Evolutionary conservation across 2,888 invertebrate genomes (phyloP), one percentile per base, ranked within the genome.

Genomic region (Orgyia antiqua): DNA sequence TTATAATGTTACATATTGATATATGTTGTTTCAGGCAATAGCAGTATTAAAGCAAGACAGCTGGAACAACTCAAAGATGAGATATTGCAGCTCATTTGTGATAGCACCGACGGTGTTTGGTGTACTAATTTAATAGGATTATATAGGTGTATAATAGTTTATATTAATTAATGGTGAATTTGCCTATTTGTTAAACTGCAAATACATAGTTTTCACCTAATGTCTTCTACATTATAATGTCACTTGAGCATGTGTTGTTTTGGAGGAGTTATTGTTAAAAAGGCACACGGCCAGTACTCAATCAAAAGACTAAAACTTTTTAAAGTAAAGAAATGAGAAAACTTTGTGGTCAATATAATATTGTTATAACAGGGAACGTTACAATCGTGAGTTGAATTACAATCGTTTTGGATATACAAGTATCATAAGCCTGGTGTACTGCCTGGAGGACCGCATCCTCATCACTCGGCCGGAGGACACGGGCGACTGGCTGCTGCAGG

Each of bases 71-170:
- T 80, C 10, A 64, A 68, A 30, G 11, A 26, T 1, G 72, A 80
- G 36, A 51, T 82, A 9, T 32, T 40, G 13, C 54, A 56, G 9
- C 38, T 88, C 12, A 69, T 88, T 3, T 25, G 31, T 0, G 60
- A 69, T 11, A 60, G 72, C 26, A 68, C 76, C 0, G 65, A 77
- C 0, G 88, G 88, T 2, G 67, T 89, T 7, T 80, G 78, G 77
- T 83, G 82, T 45, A 67, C 74, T 0, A 78, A 87, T 23, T 57
- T 89, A 3, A 65, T 82, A 4, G 48, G 60, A 8, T 36, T 75
- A 2, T 87, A 88, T 56, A 73, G 70, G 88, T 88, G 17, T 17
- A 38, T 29, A 18, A 1, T 8, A 7, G 11, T n/a, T 2, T 18
- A 3, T 13, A n/a, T n/a, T n/a, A n/a, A n/a, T n/a, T n/a, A n/a